Evolutionary conservation across 2,113 vertebrate genomes (phyloP).

Genomic region (Aspiorhynchus laticeps): DNA sequence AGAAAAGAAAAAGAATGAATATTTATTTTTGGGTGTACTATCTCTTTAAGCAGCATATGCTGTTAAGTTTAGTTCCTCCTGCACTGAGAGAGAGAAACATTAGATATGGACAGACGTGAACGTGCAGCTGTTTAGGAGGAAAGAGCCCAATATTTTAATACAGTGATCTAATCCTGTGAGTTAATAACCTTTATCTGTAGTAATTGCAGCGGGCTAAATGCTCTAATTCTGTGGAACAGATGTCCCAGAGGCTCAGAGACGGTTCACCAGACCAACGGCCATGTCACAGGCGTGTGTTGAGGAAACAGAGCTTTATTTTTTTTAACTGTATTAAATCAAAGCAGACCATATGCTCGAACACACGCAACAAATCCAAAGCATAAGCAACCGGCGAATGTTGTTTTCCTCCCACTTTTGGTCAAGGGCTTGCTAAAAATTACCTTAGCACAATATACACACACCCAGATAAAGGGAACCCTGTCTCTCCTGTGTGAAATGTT

Average conservation of each 20-base stretch:
- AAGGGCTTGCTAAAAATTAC: slow-evolving; percentile 20
- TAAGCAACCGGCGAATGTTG: slow-evolving; percentile 30
- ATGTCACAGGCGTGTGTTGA: slow-evolving; percentile 23
- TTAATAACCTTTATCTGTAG: slow-evolving; percentile 77
- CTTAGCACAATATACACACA: slow-evolving; percentile 8
- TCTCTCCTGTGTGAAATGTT: slow-evolving; percentile 45
- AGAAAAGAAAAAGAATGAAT: neutral
- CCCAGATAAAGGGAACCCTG: slow-evolving; percentile 35
- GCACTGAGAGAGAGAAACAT: neutral
- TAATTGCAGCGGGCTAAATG: slow-evolving; percentile 70
- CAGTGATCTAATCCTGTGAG: slow-evolving; percentile 74
- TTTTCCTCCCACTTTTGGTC: slow-evolving; percentile 29
- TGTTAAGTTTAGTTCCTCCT: slow-evolving; percentile 13
- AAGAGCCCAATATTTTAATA: slow-evolving; percentile 71
- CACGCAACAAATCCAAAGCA: slow-evolving; percentile 35
- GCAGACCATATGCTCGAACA: slow-evolving; percentile 40
- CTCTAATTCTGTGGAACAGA: slow-evolving; percentile 73
- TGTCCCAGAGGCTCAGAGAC: slow-evolving; percentile 66
- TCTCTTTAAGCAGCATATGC: neutral
- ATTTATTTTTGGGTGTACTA: neutral
- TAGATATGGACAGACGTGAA: neutral
- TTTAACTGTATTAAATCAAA: slow-evolving; percentile 42
- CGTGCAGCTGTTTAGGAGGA: slow-evolving; percentile 59
- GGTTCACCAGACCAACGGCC: slow-evolving; percentile 63
- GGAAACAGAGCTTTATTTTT: slow-evolving; percentile 46